Conservation (phyloP, 2,797 vertebrate species). For the Ctenopoma kingsleyae region DNA sequence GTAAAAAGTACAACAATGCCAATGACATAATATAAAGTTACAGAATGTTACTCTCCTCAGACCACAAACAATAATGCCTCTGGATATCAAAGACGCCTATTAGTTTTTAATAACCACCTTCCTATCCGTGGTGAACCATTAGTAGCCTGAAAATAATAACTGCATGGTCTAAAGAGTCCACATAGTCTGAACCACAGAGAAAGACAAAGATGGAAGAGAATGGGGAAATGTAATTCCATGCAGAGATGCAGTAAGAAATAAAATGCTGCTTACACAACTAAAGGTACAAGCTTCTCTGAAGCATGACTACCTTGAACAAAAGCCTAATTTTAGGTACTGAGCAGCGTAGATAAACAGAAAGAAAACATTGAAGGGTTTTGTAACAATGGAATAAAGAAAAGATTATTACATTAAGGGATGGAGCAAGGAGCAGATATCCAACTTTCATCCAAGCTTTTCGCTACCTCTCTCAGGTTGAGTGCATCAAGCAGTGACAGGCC, state of each 20-base stretch:
- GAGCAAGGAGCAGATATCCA: neutral
- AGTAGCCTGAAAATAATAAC: conserved; percentile 56
- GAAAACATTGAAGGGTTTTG: conserved; percentile 17
- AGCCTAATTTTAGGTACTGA: conserved; percentile 26
- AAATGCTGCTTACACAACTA: conserved; percentile 36
- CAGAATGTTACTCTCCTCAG: conserved; percentile 30
- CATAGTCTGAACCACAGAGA: conserved; percentile 21
- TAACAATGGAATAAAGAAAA: conserved; percentile 17
- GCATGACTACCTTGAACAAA: conserved; percentile 34
- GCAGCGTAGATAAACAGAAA: conserved; percentile 30
- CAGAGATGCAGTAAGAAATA: conserved; percentile 24
- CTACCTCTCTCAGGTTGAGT: conserved; percentile 31
- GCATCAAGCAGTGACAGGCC: conserved; percentile 11
- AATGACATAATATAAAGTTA: conserved; percentile 19
- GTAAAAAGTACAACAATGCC: conserved; percentile 13
- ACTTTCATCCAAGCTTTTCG: conserved; percentile 1
- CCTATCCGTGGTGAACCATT: conserved; percentile 55
- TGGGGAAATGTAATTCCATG: conserved; percentile 35
- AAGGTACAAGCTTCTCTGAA: conserved; percentile 21
- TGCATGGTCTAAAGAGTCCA: conserved; percentile 37
- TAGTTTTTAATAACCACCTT: conserved; percentile 66
- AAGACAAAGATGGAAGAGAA: conserved; percentile 31
- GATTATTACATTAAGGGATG: conserved; percentile 4
- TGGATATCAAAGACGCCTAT: conserved; percentile 52
- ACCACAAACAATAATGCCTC: conserved; percentile 46